Evolutionary conservation across 2,113 vertebrate species (phyloP), one percentile per base, ranked within the genome.

Genomic region (Passer domesticus): DNA sequence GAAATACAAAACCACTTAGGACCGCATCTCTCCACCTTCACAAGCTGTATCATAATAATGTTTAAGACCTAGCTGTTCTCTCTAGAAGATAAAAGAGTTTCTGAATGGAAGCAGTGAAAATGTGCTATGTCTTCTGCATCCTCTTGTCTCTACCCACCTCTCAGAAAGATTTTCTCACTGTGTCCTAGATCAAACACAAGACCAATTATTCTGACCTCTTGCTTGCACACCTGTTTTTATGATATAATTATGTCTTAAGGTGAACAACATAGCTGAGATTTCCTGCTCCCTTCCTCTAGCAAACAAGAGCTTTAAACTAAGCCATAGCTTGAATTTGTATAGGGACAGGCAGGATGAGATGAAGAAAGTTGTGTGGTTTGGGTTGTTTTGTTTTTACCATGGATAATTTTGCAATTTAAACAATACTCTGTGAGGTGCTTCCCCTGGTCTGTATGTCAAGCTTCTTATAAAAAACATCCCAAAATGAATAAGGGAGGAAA

Each of bases 381-480:
- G 4, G 2, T 31, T 19, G 27, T 13, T 81, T 43, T 62, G 13
- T 8, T 79, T 91, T n/a, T 43, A 58, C 11, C 0, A 0, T 11
- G 15, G 22, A 44, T 10, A 37, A 37, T 87, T 87, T 52, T 52
- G 21, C n/a, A 59, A 28, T 53, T 33, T 35, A 67, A 81, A 43
- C 13, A 58, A 17, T 4, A n/a, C 24, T 12, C 24, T 12, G 10
- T 24, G 37, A 87, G 31, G 11, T 0, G 0, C 25, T 76, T 92
- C 11, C 11, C 18, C 8, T 3, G 10, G 15, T 21, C 33, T 24
- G 4, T 30, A 31, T 6, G 9, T 33, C 59, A 63, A 80, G 9
- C 12, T 72, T 13, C 1, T 59, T 49, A 66, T 11, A 12, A 88
- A 90, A 89, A 55, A 1, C 22, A 86, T 9, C 2, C 11, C 35